Evolutionary conservation across 1,140 invertebrate genomes (phyloP).

Genomic region (Agrypnia vestita): DNA sequence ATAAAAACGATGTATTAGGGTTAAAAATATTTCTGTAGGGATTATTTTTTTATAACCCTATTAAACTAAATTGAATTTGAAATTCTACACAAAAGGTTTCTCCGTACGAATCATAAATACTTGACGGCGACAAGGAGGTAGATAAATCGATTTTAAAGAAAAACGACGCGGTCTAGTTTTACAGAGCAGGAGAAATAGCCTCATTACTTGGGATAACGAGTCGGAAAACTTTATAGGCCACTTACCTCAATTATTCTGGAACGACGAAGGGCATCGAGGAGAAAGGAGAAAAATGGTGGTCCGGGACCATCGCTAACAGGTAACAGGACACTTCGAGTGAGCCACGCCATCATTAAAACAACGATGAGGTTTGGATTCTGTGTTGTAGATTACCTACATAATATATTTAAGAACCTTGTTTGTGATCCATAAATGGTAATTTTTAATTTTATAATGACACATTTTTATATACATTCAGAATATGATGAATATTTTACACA

Average conservation of each 20-base stretch:
- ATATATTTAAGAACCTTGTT: too few relatives aligned
- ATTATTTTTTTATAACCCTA: too few relatives aligned
- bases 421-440: too few relatives aligned
- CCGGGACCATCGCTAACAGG: not conserved
- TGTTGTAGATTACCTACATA: not conserved
- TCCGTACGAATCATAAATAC: too few relatives aligned
- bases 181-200: conserved; percentile 22
- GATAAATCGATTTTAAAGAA: conserved; percentile 13
- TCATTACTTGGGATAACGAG: conserved; percentile 25
- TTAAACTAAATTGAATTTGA: too few relatives aligned
- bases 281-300: not conserved
- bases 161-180: conserved; percentile 1
- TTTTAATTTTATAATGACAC: too few relatives aligned
- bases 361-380: not conserved
- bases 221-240: conserved; percentile 26
- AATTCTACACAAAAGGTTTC: too few relatives aligned
- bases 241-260: conserved; percentile 21
- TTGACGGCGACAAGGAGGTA: too few relatives aligned
- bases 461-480: too few relatives aligned
- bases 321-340: conserved; percentile 21
- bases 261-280: not conserved
- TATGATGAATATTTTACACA: too few relatives aligned
- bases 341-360: conserved; percentile 14
- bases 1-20: too few relatives aligned
- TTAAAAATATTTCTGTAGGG: too few relatives aligned